Base-by-base conservation (phyloP, 1,140 invertebrate species). In the Aphelinus atriplicis region DNA sequence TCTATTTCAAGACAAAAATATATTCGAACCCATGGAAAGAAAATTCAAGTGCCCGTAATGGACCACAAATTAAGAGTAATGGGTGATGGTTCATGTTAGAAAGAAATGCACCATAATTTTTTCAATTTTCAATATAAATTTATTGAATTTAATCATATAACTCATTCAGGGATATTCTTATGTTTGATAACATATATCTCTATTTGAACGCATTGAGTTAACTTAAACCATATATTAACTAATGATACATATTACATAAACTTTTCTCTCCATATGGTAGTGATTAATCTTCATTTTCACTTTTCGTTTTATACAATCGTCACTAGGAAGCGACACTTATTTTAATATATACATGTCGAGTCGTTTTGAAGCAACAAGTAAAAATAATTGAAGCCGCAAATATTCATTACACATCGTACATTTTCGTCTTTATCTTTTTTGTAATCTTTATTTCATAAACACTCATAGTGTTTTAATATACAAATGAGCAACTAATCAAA, bases 121-220 rank as follows among this genome's bases (percentile, higher is more conserved):
- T 45, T 65, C 6, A 58, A 50, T 78, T 81, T 78, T 77, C 78
- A 10, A 82, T 80, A 83, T 62, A 82, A 83, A 83, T 83, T 82
- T 83, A 83, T 83, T 83, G 78, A 80, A 80, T 77, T 83, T 50
- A 78, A 78, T 7, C 10, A 64, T 58, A 64, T 58, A 65, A 65
- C 61, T 75, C 60, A n/a, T 45, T 69, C 61, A n/a, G 60, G 57
- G 48, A 50, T 42, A 70, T 80, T 53, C 62, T 78, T 60, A 55
- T 26, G 26, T 26, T 26, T 0, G 26, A 26, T 26, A 26, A 26
- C 26, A 26, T 26, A 26, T 26, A 26, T 26, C 26, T 26, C 26
- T 26, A 0, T 26, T 26, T 26, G 26, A 26, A 26, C 26, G 26
- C 26, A 26, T 26, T 26, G 26, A 26, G 26, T 26, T 26, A n/a